These are phyloP conservation scores for Parnassius apollo DNA, from an alignment of 2,888 invertebrate species.

Conservation along the genomic window DNA sequence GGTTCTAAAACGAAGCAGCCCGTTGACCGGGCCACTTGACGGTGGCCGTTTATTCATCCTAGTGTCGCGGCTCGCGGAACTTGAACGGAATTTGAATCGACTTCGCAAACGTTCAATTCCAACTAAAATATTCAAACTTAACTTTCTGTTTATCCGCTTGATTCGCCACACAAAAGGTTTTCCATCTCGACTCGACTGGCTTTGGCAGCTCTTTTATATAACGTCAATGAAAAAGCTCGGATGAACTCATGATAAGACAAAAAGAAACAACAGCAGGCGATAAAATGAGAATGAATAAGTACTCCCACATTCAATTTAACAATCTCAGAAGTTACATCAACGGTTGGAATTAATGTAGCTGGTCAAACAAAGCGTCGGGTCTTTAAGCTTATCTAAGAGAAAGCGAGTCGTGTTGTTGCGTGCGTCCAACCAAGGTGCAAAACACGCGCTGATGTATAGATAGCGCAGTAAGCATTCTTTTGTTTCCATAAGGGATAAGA, in stretches of 20 bases:
- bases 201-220: conserved; percentile 29
- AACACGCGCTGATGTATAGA: conserved; percentile 49
- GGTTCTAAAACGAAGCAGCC: conserved; percentile 45
- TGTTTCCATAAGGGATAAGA: conserved; percentile 65
- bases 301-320: conserved; percentile 66
- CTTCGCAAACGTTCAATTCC: conserved; percentile 43
- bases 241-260: conserved; percentile 33
- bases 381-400: conserved; percentile 66
- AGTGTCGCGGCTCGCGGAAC: conserved; percentile 32
- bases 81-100: conserved; percentile 33
- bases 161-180: conserved; percentile 37
- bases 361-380: conserved; percentile 62
- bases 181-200: conserved; percentile 27
- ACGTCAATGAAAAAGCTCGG: conserved; percentile 25
- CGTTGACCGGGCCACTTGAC: conserved; percentile 38
- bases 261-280: conserved; percentile 37
- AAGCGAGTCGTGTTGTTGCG: conserved; percentile 50
- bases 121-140: conserved; percentile 49
- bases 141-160: conserved; percentile 49
- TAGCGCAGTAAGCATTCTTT: conserved; percentile 60
- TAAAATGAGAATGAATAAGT: conserved; percentile 54
- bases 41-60: conserved; percentile 33
- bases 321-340: conserved; percentile 62
- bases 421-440: conserved; percentile 38
- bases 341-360: conserved; percentile 64